Conservation (phyloP, 2,113 vertebrate genomes). For the Philantomba maxwellii region DNA sequence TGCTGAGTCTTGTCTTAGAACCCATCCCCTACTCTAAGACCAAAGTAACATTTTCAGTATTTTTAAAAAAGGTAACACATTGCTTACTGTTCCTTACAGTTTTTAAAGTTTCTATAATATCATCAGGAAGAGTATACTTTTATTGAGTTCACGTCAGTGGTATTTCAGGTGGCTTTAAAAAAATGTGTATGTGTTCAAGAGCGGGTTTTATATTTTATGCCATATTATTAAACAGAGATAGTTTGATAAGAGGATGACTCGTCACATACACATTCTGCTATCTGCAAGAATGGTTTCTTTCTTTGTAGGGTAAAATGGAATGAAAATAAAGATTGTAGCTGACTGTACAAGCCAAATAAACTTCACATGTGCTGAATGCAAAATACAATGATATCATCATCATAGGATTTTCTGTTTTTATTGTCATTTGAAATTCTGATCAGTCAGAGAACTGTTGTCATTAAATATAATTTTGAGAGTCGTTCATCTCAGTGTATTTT, state of each 20-base stretch:
- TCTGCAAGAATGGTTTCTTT: not conserved
- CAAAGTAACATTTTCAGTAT: not conserved
- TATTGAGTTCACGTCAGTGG: not conserved
- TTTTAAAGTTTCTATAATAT: not conserved
- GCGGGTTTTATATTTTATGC: conserved; percentile 30
- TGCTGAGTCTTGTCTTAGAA: not conserved
- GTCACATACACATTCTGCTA: not conserved
- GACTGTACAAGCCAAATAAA: not conserved
- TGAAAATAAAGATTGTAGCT: not conserved
- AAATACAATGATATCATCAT: not conserved
- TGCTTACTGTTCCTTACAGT: not conserved
- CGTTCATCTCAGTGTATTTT: not conserved
- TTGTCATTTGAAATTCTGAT: conserved; percentile 15
- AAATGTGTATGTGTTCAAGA: not conserved
- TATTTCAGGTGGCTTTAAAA: conserved; percentile 14
- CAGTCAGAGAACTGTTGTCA: not conserved
- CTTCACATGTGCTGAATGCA: not conserved
- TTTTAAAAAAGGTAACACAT: not conserved
- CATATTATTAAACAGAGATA: not conserved
- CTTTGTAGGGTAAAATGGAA: not conserved
- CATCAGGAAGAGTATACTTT: not conserved
- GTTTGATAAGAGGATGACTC: not conserved
- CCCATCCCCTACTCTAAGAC: not conserved
- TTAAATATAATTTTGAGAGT: not conserved
- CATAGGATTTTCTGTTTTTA: not conserved